Conservation (phyloP, 2,797 vertebrate species). For the Microctenopoma lineatum region DNA sequence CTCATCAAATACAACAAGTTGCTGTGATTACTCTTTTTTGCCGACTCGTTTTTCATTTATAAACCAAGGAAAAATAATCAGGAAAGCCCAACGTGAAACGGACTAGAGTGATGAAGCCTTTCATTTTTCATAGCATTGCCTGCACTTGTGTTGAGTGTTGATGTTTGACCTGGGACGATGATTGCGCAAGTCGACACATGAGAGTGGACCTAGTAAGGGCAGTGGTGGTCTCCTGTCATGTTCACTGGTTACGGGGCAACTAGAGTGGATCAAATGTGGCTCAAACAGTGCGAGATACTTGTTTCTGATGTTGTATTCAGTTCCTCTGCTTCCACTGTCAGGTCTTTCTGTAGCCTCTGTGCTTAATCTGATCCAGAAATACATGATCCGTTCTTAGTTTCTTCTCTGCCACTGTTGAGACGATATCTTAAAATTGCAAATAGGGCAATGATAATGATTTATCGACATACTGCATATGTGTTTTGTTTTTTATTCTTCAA, state of each 20-base stretch:
- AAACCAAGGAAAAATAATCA: slow-evolving; percentile 11
- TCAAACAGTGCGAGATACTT: background rate
- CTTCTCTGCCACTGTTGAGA: slow-evolving; percentile 21
- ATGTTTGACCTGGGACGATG: slow-evolving; percentile 23
- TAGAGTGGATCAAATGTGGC: slow-evolving; percentile 5
- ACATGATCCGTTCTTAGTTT: slow-evolving; percentile 56
- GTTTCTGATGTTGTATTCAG: slow-evolving; percentile 22
- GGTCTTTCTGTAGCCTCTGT: slow-evolving; percentile 55
- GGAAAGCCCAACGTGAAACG: slow-evolving; percentile 26
- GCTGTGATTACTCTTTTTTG: slow-evolving; percentile 27
- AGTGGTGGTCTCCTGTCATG: slow-evolving; percentile 15
- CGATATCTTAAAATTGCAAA: background rate
- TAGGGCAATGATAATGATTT: slow-evolving; percentile 24
- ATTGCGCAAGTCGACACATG: slow-evolving; percentile 4
- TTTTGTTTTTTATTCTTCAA: slow-evolving; percentile 21
- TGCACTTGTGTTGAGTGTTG: background rate
- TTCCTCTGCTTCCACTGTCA: slow-evolving; percentile 26
- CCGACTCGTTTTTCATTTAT: slow-evolving; percentile 11
- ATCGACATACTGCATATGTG: slow-evolving; percentile 7
- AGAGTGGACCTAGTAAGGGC: slow-evolving; percentile 2
- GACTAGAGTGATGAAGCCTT: slow-evolving; percentile 36
- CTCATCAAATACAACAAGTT: slow-evolving; percentile 36
- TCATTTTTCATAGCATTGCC: slow-evolving; percentile 36
- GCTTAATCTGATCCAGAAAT: slow-evolving; percentile 44
- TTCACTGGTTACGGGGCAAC: slow-evolving; percentile 13